Evolutionary conservation across 2,888 invertebrate genomes (phyloP), one percentile per base, ranked within the genome.

Genomic region (Alsophila aescularia): DNA sequence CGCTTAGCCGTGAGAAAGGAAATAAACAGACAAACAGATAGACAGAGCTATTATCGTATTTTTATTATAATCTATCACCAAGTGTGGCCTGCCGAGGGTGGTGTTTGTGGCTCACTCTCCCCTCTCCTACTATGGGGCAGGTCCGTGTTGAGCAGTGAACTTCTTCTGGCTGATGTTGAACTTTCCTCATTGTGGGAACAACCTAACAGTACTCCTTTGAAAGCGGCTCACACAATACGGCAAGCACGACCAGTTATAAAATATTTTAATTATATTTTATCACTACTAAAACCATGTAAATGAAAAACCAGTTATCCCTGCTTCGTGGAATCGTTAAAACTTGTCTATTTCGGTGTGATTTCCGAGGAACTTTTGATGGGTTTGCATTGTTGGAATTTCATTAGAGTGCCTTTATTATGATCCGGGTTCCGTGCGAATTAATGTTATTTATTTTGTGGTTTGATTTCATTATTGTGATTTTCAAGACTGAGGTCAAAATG

Each of bases 241-340:
- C n/a, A n/a, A n/a, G n/a, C n/a, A n/a, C n/a, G n/a, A n/a, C n/a
- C n/a, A 76, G 75, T 75, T 85, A 87, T 89, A 90, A 90, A 91
- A 90, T 91, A 91, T 91, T 91, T 90, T 91, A 91, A 91, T 91
- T 91, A 91, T 90, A 90, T 90, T 91, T 91, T 90, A 91, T 85
- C 77, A 79, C 85, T 85, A 88, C 90, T 90, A 90, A 89, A 90
- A 81, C 82, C 77, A 87, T 90, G 90, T 90, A 90, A 91, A 91
- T 91, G 90, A 91, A 91, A 91, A 91, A 90, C 90, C 83, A 87
- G 84, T 86, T 83, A 15, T 77, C 79, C 77, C 74, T 81, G 81
- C 81, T 88, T 88, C 87, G 88, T 88, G 85, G 84, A 89, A 87
- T 85, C 90, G 85, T 90, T 89, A 91, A 89, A 90, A 89, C 88